Evolutionary conservation across 2,888 invertebrate species (phyloP), one percentile per base, ranked within the genome.

Genomic region (Conomelus anceps): DNA sequence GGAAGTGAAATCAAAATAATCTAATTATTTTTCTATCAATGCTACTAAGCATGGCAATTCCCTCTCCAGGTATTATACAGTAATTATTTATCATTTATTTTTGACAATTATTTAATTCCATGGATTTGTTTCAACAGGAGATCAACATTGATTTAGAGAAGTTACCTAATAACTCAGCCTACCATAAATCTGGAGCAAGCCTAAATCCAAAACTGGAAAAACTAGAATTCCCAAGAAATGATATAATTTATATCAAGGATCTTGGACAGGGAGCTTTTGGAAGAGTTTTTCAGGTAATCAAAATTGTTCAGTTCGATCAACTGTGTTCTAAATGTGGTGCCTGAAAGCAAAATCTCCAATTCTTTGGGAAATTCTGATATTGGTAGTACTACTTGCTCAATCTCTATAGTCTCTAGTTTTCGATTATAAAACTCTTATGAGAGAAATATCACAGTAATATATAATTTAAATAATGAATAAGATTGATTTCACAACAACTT

Each of bases 251-350:
- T 92, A 97, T 99, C 88, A 95, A 97, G 91, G 99, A 99, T 92
- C 94, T 99, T 91, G 99, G 99, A 0, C 98, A 99, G 93, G 99
- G 98, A 89, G 99, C 99, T 22, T 99, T 99, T 93, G 99, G 99
- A 0, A 95, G 98, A 92, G 99, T 99, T 0, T 99, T 99, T 93
- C 96, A 98, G 95, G 97, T 93, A 91, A 89, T 87, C 89, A 23
- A 20, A 23, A 85, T 85, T 85, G 13, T 13, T 85, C 17, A 9
- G 13, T n/a, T 63, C 0, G 0, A 63, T 63, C n/a, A 63, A n/a
- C n/a, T 3, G 63, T n/a, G n/a, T 63, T 63, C n/a, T 63, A 63
- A 63, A 63, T 63, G 20, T 63, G 63, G n/a, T n/a, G n/a, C n/a
- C n/a, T n/a, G n/a, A n/a, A n/a, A n/a, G n/a, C n/a, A n/a, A n/a